Evolutionary conservation across 2,113 vertebrate genomes (phyloP).

Genomic region (Oxygymnocypris stewartii): DNA sequence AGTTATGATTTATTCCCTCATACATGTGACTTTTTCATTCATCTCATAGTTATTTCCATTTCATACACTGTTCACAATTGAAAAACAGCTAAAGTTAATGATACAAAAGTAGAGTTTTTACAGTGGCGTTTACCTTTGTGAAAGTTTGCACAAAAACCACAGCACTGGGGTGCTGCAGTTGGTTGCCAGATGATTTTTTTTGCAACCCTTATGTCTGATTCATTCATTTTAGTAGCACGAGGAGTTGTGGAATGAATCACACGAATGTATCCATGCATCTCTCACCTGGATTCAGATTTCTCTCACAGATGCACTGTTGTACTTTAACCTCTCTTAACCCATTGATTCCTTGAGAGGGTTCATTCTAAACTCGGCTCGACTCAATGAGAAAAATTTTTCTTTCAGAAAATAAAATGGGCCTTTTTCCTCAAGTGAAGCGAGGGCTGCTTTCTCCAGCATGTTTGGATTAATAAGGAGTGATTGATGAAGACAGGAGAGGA

Average conservation of each 20-base stretch:
- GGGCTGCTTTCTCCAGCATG: constrained; percentile 54
- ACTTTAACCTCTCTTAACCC: constrained; percentile 18
- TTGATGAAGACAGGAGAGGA: constrained; percentile 73
- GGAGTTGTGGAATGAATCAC: not conserved
- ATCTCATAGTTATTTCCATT: not conserved
- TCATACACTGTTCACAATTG: not conserved
- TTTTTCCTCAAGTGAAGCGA: constrained; percentile 48
- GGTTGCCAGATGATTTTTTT: not conserved
- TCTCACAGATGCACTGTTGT: constrained; percentile 1
- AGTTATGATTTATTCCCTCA: not conserved
- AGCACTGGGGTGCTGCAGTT: not conserved
- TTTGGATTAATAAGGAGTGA: constrained; percentile 72
- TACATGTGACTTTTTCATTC: not conserved
- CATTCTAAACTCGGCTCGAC: constrained; percentile 32
- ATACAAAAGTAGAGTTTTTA: not conserved
- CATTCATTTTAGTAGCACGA: not conserved
- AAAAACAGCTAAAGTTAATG: not conserved
- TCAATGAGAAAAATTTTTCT: constrained; percentile 37
- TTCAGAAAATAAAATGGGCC: constrained; percentile 55
- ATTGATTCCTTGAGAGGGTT: constrained; percentile 38
- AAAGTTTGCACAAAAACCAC: not conserved
- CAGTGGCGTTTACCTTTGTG: too few species aligned
- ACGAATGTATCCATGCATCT: not conserved
- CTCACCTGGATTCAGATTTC: constrained; percentile 11
- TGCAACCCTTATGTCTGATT: not conserved